Evolutionary conservation across 2,888 invertebrate species (phyloP), one percentile per base, ranked within the genome.

Genomic region (Aporophyla lueneburgensis): DNA sequence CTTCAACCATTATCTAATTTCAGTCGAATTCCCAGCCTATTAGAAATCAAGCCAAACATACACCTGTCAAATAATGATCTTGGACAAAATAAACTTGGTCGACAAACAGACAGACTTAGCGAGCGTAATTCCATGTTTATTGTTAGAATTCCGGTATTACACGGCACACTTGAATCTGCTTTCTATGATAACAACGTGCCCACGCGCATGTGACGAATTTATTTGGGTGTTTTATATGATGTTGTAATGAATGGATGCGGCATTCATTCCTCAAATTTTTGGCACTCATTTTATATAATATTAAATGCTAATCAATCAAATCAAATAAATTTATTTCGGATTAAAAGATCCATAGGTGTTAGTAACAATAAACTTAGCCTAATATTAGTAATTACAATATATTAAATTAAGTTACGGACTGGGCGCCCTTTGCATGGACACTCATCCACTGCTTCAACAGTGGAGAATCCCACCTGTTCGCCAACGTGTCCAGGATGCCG

Each of bases 71-170:
- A 88, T 88, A 88, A 87, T 87, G 79, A 85, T 87, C 87, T 81
- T 79, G 70, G 84, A 85, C 86, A 87, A 86, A 87, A 88, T 88
- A 88, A 88, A 88, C 87, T 81, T 24, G 71, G n/a, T 74, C 51
- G 63, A 77, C 83, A 87, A 87, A 83, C 84, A 87, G 69, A 86
- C 84, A 68, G 65, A 73, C 80, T 78, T 53, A 78, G 80, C 76
- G 87, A 82, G 84, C 90, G 87, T 88, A 90, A 91, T 91, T 88
- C 74, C 76, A 80, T 92, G 91, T 93, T 94, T 93, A 91, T 94
- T 90, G 87, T 93, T 89, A 90, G 91, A 92, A 93, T 93, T 92
- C 94, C 92, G 92, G 95, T 95, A 92, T 94, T 93, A 94, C 94
- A 92, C 94, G 91, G 85, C 78, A 89, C 93, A 93, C 94, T 93